These are phyloP conservation scores for Momotus momota DNA, from an alignment of 2,797 vertebrate genomes.

Conservation along the genomic window DNA sequence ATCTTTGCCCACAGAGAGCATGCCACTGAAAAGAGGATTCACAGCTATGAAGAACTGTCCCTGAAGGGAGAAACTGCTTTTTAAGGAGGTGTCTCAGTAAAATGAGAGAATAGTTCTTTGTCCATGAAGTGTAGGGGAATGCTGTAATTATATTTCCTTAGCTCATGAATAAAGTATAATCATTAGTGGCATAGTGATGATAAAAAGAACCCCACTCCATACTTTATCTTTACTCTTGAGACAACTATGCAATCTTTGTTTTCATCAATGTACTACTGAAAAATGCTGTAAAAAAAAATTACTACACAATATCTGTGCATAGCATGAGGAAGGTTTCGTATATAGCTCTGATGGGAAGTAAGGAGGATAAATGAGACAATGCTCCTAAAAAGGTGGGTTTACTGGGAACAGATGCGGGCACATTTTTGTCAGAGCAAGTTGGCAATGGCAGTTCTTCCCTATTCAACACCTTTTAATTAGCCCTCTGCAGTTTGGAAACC, in stretches of 20 bases:
- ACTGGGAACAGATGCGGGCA: conserved; percentile 15
- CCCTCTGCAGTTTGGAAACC: conserved; percentile 37
- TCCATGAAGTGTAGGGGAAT: background rate
- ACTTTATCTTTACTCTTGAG: conserved; percentile 1
- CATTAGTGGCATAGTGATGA: background rate
- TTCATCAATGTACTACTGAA: background rate
- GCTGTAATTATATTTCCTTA: conserved; percentile 19
- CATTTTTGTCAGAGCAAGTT: background rate
- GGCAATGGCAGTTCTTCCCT: background rate
- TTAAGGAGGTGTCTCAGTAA: background rate
- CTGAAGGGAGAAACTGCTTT: background rate
- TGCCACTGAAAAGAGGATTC: background rate
- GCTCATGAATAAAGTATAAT: background rate
- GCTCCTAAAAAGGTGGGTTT: background rate
- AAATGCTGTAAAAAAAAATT: background rate
- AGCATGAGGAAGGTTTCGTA: background rate
- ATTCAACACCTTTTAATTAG: conserved; percentile 52
- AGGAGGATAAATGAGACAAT: background rate
- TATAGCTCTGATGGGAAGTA: background rate
- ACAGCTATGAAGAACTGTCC: background rate
- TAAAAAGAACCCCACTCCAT: background rate
- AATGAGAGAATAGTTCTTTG: background rate
- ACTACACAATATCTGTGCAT: background rate
- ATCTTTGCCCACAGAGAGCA: background rate
- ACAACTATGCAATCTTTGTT: conserved; percentile 13